These are phyloP conservation scores for Proctacanthus coquilletti DNA, from an alignment of 1,140 invertebrate species.

Conservation along the genomic window DNA sequence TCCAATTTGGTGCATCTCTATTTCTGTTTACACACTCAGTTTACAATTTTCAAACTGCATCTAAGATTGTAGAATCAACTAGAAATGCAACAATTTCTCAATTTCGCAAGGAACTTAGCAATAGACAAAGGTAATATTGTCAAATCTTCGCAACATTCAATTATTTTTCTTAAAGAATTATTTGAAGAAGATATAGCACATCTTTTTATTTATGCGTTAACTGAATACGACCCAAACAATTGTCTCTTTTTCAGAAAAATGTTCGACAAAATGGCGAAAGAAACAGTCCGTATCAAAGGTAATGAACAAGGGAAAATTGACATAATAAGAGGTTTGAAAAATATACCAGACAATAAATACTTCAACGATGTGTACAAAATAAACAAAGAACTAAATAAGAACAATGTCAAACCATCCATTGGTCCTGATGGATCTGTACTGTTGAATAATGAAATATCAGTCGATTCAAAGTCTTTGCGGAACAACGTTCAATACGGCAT, in stretches of 20 bases:
- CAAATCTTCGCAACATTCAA: background rate
- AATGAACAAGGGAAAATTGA: constrained; percentile 13
- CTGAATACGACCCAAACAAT: too few species aligned
- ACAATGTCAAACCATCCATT: constrained; percentile 13
- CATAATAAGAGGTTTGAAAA: constrained; percentile 20
- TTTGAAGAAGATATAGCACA: too few species aligned
- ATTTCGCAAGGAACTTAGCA: constrained; percentile 15
- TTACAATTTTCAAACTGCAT: constrained; percentile 19
- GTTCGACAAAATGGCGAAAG: constrained; percentile 19
- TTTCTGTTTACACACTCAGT: constrained; percentile 17
- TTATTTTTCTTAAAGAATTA: too few species aligned
- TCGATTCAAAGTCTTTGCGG: constrained; percentile 11
- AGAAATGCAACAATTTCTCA: constrained; percentile 8
- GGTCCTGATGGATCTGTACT: constrained; percentile 11
- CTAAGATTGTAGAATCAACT: constrained; percentile 16
- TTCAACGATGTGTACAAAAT: constrained; percentile 24
- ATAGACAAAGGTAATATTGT: constrained; percentile 12
- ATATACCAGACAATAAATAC: constrained; percentile 18
- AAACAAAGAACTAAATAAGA: constrained; percentile 16
- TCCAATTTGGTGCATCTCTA: constrained; percentile 19
- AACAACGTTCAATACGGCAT: constrained; percentile 17
- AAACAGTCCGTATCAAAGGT: constrained; percentile 17
- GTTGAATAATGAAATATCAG: constrained; percentile 14
- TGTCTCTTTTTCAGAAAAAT: constrained; percentile 10
- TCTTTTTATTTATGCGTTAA: too few species aligned